These are phyloP conservation scores for Cheilosia vulpina DNA, from an alignment of 2,888 invertebrate genomes.

Conservation along the genomic window DNA sequence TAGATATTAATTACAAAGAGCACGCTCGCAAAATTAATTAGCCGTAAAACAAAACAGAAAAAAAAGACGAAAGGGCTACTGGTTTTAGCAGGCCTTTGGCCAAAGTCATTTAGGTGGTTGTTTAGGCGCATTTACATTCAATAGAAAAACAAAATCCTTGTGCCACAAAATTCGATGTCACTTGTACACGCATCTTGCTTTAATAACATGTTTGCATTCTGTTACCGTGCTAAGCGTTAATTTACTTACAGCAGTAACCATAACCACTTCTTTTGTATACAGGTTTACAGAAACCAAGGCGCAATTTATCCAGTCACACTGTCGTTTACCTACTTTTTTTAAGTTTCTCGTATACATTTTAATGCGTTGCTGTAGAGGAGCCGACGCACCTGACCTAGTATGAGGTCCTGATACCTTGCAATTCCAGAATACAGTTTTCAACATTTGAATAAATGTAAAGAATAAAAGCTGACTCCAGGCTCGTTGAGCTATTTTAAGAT, in stretches of 20 bases:
- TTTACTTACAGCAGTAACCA: background rate
- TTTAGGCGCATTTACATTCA: conserved; percentile 38
- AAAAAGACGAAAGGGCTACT: conserved; percentile 45
- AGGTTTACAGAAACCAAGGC: too few relatives aligned
- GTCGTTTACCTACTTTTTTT: too few relatives aligned
- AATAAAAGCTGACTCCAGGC: too few relatives aligned
- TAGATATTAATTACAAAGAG: conserved; percentile 69
- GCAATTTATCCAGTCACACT: too few relatives aligned
- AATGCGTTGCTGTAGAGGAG: too few relatives aligned
- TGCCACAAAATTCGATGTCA: conserved; percentile 61
- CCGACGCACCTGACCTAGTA: too few relatives aligned
- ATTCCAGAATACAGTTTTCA: too few relatives aligned
- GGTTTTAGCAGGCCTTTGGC: conserved; percentile 21
- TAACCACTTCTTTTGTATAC: too few relatives aligned
- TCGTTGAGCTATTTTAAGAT: too few relatives aligned
- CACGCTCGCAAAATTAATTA: conserved; percentile 71
- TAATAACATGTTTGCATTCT: background rate
- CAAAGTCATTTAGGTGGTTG: conserved; percentile 2
- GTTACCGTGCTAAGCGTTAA: background rate
- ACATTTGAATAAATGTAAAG: too few relatives aligned
- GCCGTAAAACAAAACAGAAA: conserved; percentile 48
- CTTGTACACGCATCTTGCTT: conserved; percentile 60
- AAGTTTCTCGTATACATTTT: too few relatives aligned
- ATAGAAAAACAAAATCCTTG: conserved; percentile 38
- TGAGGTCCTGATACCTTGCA: too few relatives aligned